Base-by-base conservation (phyloP, 2,888 invertebrate species). In the Cheilosia variabilis region DNA sequence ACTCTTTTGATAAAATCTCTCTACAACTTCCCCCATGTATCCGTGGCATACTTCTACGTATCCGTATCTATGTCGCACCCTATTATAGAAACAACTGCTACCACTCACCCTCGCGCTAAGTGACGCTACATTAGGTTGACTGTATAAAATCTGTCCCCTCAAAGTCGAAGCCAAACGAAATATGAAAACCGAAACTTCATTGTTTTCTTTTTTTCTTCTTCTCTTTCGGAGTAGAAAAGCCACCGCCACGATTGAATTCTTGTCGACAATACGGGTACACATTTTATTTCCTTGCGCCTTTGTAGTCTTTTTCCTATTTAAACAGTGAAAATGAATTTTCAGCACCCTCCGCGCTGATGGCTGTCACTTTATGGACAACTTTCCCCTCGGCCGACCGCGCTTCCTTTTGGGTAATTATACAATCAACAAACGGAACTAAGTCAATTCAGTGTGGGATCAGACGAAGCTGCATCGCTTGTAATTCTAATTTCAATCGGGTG, bases 361-460 rank as follows among this genome's bases (percentile, higher is more conserved):
- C 41, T 66, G 76, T 52, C 66, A 52, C 50, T 66, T 58, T 76
- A 47, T 45, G 55, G 63, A 57, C 37, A 37, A 60, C 52, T 76
- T 43, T 66, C 55, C 55, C 71, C 27, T 1, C 24, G 15, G 7
- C 17, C 41, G 13, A 17, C 50, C 34, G 31, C 34, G 31, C 31
- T 71, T 62, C 63, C 52, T 66, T 79, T 47, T 13, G 41, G 65
- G 72, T 72, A 79, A 79, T 79, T 79, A 79, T 72, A 79, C 65
- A 79, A 79, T 79, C 79, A 79, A 79, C 72, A 72, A 79, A 72
- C 79, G 79, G 72, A 66, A 79, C 79, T 58, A 52, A 79, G 79
- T 79, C 79, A 79, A 79, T 65, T 72, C 71, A 65, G 65, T 50
- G 7, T 9, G 65, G 66, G 58, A 72, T 72, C 60, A 52, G 65